A percentile compares a stretch with the other conserved stretches of the same genome.
These are phyloP conservation scores for Athene cunicularia DNA, from an alignment of 2,113 vertebrate genomes.

Conservation along the genomic window DNA sequence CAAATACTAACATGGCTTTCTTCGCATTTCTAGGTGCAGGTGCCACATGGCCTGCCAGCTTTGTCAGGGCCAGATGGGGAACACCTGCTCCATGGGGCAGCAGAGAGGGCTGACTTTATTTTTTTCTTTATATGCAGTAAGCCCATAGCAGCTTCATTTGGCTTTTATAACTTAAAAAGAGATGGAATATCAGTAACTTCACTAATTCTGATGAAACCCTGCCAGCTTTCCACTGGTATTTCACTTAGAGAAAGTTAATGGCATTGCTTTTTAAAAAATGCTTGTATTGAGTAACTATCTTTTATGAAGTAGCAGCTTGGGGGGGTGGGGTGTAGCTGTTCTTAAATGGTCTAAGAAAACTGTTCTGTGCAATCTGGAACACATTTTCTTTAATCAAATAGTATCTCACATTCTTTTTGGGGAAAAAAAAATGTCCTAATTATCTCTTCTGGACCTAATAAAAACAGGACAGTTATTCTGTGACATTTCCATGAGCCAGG, in stretches of 20 bases:
- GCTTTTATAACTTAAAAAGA: background rate
- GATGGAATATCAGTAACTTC: background rate
- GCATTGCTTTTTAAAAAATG: background rate
- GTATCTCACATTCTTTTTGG: background rate
- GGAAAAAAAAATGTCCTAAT: background rate
- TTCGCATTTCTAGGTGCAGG: background rate
- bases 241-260: background rate
- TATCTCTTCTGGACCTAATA: background rate
- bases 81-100: background rate
- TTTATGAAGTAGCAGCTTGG: background rate
- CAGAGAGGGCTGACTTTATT: background rate
- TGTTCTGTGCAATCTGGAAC: background rate
- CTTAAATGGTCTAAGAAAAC: background rate
- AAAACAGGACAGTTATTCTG: background rate
- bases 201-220: background rate
- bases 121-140: background rate
- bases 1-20: rapidly evolving
- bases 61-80: background rate
- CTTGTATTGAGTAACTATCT: background rate
- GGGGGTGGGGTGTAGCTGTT: background rate
- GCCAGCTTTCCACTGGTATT: background rate
- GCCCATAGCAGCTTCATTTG: background rate
- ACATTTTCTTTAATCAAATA: background rate
- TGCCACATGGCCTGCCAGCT: background rate
- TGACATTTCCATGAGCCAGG: background rate